These are phyloP conservation scores for Seira musarum DNA, from an alignment of 2,888 invertebrate genomes.

Conservation along the genomic window DNA sequence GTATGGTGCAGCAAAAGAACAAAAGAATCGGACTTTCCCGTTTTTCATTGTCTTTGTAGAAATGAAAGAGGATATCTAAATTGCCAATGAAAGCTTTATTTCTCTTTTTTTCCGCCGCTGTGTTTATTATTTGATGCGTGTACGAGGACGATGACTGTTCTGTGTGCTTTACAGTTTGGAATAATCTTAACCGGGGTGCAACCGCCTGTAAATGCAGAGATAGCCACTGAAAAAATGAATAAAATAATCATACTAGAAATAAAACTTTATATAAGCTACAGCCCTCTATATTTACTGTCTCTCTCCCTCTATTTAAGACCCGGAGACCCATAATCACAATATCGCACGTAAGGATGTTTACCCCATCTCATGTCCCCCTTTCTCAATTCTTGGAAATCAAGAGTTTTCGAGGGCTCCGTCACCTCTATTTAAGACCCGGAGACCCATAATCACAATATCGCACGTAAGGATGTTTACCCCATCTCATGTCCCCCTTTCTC, in stretches of 20 bases:
- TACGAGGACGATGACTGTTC: neutral
- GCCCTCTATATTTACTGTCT: too few species aligned
- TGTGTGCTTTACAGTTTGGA: neutral
- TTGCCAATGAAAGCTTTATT: neutral
- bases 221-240: conserved; percentile 1
- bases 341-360: neutral
- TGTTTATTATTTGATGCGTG: neutral
- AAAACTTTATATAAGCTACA: conserved; percentile 22
- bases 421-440: neutral
- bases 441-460: neutral
- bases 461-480: neutral
- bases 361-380: neutral
- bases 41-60: neutral
- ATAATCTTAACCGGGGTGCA: conserved; percentile 8
- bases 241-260: neutral
- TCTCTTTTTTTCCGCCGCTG: neutral
- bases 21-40: neutral
- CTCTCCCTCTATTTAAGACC: neutral
- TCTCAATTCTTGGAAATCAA: neutral
- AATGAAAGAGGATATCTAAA: neutral
- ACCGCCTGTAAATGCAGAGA: conserved; percentile 24
- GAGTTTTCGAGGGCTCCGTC: conserved; percentile 8
- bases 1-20: neutral
- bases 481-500: conserved; percentile 36
- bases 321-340: neutral